Base-by-base conservation (phyloP, 2,888 invertebrate species). In the Psylliodes chrysocephalus region DNA sequence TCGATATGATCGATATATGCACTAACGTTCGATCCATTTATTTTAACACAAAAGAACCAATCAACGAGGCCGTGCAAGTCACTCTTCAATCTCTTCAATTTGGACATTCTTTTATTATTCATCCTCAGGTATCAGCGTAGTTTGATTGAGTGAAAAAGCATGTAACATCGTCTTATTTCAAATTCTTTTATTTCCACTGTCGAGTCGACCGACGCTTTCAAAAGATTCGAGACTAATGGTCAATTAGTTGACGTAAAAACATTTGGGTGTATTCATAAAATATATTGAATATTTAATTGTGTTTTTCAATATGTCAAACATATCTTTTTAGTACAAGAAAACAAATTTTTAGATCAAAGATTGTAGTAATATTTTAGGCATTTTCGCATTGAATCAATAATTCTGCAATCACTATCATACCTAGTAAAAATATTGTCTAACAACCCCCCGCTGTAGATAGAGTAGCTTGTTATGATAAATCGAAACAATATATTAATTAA, bases 41-140 rank as follows among this genome's bases (percentile, higher is more conserved):
- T 69, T 63, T 54, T 57, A 67, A 70, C 69, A 75, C 74, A 76
- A 76, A 76, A 64, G 70, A 75, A 72, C 71, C 70, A 75, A 76
- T 76, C 75, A 75, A 73, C 70, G n/a, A 12, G 49, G 49, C 63
- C 44, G 40, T 72, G 76, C 76, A 76, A 77, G 77, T 77, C 76
- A 77, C 70, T 70, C 63, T 73, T 71, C 71, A 72, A 75, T 75
- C 70, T 70, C 63, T 73, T 71, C 71, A 72, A 75, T 75, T 73
- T 74, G 68, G 70, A 69, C 67, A 54, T 52, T 54, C 51, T 64
- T 62, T 65, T 63, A 52, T 66, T 65, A 54, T 59, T 46, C 51
- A 42, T 35, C 38, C 8, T 38, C 47, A 19, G 22, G 33, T 35
- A 65, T 68, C 46, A 53, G 40, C 46, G 49, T 54, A 55, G 30